Percentiles rank a stretch among this genome's conserved stretches.
phyloP scores from a whole-genome alignment of 2,797 vertebrate genomes.

The Pipistrellus pipistrellus region DNA sequence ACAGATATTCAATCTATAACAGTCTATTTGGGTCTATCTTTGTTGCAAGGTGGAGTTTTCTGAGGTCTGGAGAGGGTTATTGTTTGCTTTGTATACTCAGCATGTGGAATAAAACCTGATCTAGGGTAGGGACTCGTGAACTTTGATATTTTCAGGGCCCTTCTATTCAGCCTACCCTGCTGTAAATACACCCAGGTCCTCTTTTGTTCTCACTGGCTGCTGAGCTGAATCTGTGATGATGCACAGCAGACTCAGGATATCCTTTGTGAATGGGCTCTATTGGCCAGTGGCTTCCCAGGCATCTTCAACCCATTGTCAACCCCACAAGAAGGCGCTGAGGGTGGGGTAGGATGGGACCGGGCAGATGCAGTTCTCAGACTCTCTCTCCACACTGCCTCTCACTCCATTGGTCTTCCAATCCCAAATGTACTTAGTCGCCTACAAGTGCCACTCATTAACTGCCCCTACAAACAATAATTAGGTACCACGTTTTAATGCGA shows the following conservation, averaged over 20 bases:
- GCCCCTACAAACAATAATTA: slow-evolving; percentile 84
- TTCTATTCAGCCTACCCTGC: slow-evolving; percentile 13
- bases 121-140: not conserved
- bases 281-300: slow-evolving; percentile 54
- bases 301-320: slow-evolving; percentile 53
- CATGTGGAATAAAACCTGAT: not conserved
- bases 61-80: not conserved
- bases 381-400: not conserved
- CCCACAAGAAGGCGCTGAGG: slow-evolving; percentile 23
- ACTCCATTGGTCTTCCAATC: slow-evolving; percentile 61
- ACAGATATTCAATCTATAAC: not conserved
- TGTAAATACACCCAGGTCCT: not conserved
- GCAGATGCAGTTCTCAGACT: not conserved
- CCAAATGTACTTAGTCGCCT: slow-evolving; percentile 78
- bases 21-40: not conserved
- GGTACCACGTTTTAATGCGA: slow-evolving; percentile 80
- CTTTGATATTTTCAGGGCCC: not conserved
- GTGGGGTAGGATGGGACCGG: slow-evolving; percentile 45
- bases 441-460: slow-evolving; percentile 75
- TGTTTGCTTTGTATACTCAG: not conserved
- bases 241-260: not conserved
- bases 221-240: not conserved
- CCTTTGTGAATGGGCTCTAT: slow-evolving; percentile 50
- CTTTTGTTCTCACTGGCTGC: slow-evolving; percentile 47
- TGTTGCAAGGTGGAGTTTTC: not conserved